These are phyloP conservation scores for Nesogale talazaci DNA, from an alignment of 2,113 vertebrate species.

Conservation along the genomic window DNA sequence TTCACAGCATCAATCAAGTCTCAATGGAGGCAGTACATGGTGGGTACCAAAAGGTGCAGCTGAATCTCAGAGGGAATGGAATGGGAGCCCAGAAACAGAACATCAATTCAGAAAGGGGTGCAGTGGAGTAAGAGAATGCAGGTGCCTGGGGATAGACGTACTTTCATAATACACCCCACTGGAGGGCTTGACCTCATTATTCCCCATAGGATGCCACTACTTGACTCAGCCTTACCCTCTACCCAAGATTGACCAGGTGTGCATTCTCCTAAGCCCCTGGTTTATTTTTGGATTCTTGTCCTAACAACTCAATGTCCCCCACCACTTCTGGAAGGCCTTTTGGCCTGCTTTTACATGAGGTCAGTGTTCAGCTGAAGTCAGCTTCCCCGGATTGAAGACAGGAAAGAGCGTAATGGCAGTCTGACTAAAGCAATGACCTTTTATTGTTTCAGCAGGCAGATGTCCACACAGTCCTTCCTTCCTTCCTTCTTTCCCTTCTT, in stretches of 20 bases:
- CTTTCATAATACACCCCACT: rapidly evolving
- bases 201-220: not conserved
- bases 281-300: not conserved
- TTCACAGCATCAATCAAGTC: no score
- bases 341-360: not conserved
- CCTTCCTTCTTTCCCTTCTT: not conserved
- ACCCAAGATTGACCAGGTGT: not conserved
- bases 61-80: no score
- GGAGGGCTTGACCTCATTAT: rapidly evolving
- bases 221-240: rapidly evolving
- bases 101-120: rapidly evolving
- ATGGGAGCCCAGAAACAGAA: no score
- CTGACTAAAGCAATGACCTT: rapidly evolving
- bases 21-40: not conserved
- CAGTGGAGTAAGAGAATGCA: rapidly evolving
- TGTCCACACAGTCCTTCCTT: not conserved
- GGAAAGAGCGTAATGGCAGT: not conserved
- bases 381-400: not conserved
- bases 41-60: rapidly evolving
- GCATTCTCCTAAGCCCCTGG: not conserved
- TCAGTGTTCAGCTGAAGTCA: not conserved
- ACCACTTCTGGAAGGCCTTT: rapidly evolving
- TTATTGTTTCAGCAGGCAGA: not conserved
- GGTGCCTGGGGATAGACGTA: rapidly evolving
- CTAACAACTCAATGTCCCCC: not conserved